phyloP scores from a whole-genome alignment of 2,113 vertebrate species.

The Ciconia stormi region DNA sequence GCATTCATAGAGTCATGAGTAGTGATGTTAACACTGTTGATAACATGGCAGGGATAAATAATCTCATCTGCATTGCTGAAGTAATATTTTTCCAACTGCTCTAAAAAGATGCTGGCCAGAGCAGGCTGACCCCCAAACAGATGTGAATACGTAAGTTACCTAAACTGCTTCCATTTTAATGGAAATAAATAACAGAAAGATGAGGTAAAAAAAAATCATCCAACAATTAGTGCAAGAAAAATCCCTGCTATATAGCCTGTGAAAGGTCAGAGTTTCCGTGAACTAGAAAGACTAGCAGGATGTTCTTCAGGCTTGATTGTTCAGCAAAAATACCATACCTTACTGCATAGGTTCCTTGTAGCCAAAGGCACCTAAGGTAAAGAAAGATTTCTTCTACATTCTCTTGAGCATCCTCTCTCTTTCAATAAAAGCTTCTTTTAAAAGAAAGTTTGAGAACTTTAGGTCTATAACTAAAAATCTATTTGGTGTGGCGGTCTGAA shows the following conservation, averaged over 20 bases:
- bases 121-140: neutral
- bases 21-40: neutral
- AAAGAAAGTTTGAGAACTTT: neutral
- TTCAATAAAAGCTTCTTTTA: neutral
- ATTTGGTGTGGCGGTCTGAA: neutral
- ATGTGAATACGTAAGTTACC: neutral
- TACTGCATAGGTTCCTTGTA: neutral
- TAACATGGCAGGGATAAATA: neutral
- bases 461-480: neutral
- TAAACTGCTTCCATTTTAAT: neutral
- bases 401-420: neutral
- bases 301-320: neutral
- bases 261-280: neutral
- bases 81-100: neutral
- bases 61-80: neutral
- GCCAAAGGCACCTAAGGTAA: neutral
- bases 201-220: neutral
- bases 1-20: neutral
- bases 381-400: neutral
- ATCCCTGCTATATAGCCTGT: neutral
- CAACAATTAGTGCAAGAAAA: neutral
- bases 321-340: neutral
- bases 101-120: neutral
- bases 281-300: neutral
- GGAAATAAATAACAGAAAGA: neutral